phyloP scores from a whole-genome alignment of 2,797 vertebrate species.

The Phataginus tricuspis region DNA sequence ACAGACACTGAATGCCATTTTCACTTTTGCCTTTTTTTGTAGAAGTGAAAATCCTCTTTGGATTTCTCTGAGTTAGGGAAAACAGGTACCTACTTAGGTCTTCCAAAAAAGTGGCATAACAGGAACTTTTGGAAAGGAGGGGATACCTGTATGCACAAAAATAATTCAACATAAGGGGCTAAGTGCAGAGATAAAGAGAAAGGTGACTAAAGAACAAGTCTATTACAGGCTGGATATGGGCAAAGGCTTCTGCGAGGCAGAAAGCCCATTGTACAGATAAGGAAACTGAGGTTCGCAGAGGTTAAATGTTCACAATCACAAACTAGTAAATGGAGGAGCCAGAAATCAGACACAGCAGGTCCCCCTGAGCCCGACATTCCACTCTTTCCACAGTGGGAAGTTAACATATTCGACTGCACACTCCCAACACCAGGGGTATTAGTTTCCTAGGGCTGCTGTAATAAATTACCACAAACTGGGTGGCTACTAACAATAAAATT shows the following conservation, averaged over 20 bases:
- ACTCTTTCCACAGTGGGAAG: neutral
- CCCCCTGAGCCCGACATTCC: neutral
- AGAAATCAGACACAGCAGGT: neutral
- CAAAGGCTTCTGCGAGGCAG: neutral
- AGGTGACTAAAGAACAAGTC: neutral
- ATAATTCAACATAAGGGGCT: neutral
- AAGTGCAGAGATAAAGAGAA: neutral
- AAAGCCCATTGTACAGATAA: constrained; percentile 9
- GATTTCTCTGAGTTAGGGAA: neutral
- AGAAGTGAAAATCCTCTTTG: neutral
- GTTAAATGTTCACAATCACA: neutral
- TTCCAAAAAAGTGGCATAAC: neutral
- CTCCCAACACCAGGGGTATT: neutral
- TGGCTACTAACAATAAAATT: neutral
- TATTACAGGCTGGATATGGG: neutral
- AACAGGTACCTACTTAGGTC: neutral
- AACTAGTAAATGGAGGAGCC: neutral
- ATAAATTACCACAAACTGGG: neutral
- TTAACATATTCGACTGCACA: neutral
- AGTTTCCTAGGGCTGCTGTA: neutral
- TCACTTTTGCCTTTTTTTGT: neutral
- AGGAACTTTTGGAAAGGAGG: neutral
- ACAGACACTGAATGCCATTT: neutral
- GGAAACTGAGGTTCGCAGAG: neutral
- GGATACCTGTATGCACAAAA: neutral